A percentile compares a stretch with the other conserved stretches of the same genome.
Evolutionary conservation across 2,888 invertebrate species (phyloP).

Genomic region (Aphidoletes aphidimyza): DNA sequence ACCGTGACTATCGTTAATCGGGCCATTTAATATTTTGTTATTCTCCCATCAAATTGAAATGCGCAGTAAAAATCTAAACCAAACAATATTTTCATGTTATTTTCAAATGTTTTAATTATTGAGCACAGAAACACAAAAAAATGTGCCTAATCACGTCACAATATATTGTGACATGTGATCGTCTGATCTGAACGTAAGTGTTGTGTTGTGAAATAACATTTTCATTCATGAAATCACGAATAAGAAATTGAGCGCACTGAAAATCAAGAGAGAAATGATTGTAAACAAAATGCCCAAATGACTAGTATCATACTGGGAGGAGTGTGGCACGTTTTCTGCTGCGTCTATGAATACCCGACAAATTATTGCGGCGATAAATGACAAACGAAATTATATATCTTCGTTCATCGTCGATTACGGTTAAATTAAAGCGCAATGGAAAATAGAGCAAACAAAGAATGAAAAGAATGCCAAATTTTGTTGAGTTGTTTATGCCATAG

Average conservation of each 20-base stretch:
- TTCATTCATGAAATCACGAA: constrained; percentile 51
- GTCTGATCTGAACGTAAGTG: not conserved
- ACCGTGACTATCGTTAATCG: not conserved
- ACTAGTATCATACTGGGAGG: too few species aligned
- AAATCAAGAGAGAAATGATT: not conserved
- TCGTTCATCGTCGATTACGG: not conserved
- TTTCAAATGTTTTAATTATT: not conserved
- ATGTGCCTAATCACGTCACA: not conserved
- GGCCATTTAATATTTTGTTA: not conserved
- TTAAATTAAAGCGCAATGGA: not conserved
- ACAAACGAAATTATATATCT: not conserved
- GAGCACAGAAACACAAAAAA: not conserved
- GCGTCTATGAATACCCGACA: not conserved
- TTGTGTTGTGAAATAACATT: not conserved
- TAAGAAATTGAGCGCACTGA: too few species aligned
- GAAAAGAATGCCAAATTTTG: not conserved
- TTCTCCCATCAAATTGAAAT: not conserved
- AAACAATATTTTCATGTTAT: not conserved
- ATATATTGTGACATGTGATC: not conserved
- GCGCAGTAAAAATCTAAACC: constrained; percentile 14
- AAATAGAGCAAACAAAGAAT: not conserved
- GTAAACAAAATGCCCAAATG: constrained; percentile 20
- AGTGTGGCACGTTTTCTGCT: not conserved
- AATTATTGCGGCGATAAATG: not conserved
- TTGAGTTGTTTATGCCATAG: not conserved